phyloP scores from a whole-genome alignment of 1,140 invertebrate genomes.

The Apocrypta bakeri region DNA sequence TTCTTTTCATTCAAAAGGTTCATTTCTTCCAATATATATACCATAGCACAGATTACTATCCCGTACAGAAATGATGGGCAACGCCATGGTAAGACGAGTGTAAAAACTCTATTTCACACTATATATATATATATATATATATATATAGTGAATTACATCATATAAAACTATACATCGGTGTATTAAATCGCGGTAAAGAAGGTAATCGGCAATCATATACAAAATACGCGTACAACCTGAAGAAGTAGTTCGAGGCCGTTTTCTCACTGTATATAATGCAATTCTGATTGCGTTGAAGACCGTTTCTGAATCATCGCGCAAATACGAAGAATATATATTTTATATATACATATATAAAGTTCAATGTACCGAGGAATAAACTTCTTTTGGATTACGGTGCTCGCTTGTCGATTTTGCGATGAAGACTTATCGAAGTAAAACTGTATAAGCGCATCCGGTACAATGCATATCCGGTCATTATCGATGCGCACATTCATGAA shows the following conservation, averaged over 20 bases:
- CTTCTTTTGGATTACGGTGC: conserved; percentile 12
- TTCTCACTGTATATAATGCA: background rate
- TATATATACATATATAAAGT: too few relatives aligned
- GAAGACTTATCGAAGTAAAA: conserved; percentile 14
- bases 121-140: too few relatives aligned
- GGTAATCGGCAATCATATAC: background rate
- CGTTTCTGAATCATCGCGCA: background rate
- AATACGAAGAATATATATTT: background rate
- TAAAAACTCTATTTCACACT: too few relatives aligned
- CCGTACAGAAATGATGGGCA: too few relatives aligned
- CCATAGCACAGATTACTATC: too few relatives aligned
- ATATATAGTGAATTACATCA: background rate
- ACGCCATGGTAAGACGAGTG: too few relatives aligned
- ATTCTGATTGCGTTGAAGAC: background rate
- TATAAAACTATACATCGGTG: background rate
- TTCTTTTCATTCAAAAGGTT: too few relatives aligned
- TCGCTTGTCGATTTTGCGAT: conserved; percentile 15
- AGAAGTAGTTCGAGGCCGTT: background rate
- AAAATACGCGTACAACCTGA: background rate
- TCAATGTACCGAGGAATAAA: conserved; percentile 4
- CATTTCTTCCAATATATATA: too few relatives aligned
- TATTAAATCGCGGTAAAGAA: background rate
- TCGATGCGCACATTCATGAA: background rate
- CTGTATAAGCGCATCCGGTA: conserved; percentile 33
- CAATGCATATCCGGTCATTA: conserved; percentile 43